These are phyloP conservation scores for Perdix hodgsoniae DNA, from an alignment of 2,797 vertebrate species.

Conservation along the genomic window DNA sequence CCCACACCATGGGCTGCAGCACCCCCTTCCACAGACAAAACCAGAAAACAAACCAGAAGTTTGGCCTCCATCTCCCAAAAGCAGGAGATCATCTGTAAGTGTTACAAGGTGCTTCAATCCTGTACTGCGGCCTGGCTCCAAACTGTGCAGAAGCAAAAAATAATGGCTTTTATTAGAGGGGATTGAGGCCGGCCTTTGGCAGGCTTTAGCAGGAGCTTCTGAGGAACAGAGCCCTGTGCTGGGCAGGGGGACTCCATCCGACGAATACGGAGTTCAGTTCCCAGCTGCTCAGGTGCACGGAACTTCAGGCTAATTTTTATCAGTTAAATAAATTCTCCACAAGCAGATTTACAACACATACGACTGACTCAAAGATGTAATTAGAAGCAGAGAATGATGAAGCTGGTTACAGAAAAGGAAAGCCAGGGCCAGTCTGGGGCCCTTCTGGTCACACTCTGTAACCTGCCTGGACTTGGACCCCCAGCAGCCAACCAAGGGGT, in stretches of 20 bases:
- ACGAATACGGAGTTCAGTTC: not conserved
- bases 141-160: conserved; percentile 2
- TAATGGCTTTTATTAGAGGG: conserved; percentile 2
- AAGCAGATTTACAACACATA: conserved; percentile 7
- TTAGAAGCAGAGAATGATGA: conserved; percentile 18
- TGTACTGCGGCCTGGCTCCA: not conserved
- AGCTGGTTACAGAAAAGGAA: not conserved
- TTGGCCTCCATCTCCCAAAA: not conserved
- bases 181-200: not conserved
- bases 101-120: conserved; percentile 50
- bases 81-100: conserved; percentile 32
- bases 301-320: not conserved
- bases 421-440: conserved; percentile 9
- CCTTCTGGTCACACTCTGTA: not conserved
- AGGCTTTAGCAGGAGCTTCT: not conserved
- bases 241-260: accelerated
- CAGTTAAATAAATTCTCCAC: conserved; percentile 7
- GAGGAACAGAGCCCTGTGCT: not conserved
- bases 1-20: not conserved
- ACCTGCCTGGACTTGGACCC: not conserved
- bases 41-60: not conserved
- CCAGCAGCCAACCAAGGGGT: conserved; percentile 5
- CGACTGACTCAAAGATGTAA: not conserved
- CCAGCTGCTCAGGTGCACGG: conserved; percentile 22
- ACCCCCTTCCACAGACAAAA: not conserved